Base-by-base conservation (phyloP, 1,140 invertebrate genomes). In the Chelonus insularis region DNA sequence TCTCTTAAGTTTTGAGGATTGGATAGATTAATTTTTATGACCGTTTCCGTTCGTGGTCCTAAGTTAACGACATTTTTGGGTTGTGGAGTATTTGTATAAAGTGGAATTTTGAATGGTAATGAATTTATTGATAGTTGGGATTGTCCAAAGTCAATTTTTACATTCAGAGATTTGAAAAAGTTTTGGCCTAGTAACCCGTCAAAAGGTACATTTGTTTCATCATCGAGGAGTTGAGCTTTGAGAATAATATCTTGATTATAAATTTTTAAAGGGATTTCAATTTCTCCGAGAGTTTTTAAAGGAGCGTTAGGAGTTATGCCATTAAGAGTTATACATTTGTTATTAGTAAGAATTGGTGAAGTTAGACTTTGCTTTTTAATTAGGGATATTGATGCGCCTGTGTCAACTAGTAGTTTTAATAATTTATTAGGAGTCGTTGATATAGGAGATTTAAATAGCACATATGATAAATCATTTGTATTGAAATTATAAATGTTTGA, bases 391-490 rank as follows among this genome's bases (percentile, higher is more conserved):
- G 56, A 58, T 2, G 62, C 62, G n/a, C 62, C 62, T 9, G 57
- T 64, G 12, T 64, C 62, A 21, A 64, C 39, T 20, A 64, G n/a
- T 4, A 59, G n/a, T 64, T 64, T 64, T 8, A 64, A 12, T 12
- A 21, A 55, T 59, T 56, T 59, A 11, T 59, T 32, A 8, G 2
- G 12, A 32, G 29, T 43, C 2, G 29, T 56, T 16, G 43, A 21
- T 1, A 14, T 23, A 16, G 12, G 23, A 2, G 45, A 63, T 51
- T 48, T 16, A 36, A 62, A 48, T 57, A 62, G 34, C 4, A 62
- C 12, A 37, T 62, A 62, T 1, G 52, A 57, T 23, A 62, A n/a
- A 29, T 62, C 25, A 36, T 55, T 61, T 29, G 60, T 55, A 4
- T 55, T 29, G 2, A 57, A 16, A n/a, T n/a, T n/a, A 8, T 23